phyloP scores from a whole-genome alignment of 2,113 vertebrate genomes.

The Gambusia affinis region DNA sequence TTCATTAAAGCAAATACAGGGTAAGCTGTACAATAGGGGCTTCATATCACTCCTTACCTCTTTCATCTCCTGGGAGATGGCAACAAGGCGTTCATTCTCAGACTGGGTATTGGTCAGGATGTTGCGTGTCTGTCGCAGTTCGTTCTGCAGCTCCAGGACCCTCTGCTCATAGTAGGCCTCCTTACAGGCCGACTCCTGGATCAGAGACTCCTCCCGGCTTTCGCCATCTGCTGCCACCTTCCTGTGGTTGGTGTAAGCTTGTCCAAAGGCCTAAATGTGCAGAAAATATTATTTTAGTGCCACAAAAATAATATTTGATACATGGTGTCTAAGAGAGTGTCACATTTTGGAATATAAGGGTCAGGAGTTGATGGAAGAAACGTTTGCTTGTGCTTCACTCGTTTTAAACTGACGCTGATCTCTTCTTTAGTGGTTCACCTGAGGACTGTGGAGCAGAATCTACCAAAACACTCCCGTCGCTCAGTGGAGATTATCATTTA shows the following conservation, averaged over 20 bases:
- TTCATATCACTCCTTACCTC: conserved; percentile 82
- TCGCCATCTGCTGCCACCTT: conserved; percentile 97
- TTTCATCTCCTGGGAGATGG: conserved; percentile 89
- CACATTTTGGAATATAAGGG: not conserved
- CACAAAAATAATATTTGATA: no score
- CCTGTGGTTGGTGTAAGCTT: conserved; percentile 95
- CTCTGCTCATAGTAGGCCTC: conserved; percentile 97
- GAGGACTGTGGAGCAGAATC: conserved; percentile 23
- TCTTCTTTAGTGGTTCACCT: conserved; percentile 27
- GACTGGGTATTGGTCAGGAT: conserved; percentile 91
- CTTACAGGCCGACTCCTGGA: conserved; percentile 96
- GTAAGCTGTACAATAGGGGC: not conserved
- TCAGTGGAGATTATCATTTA: conserved; percentile 55
- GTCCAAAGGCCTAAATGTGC: conserved; percentile 90
- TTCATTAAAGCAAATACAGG: not conserved
- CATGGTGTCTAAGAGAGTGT: not conserved
- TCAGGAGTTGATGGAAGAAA: not conserved
- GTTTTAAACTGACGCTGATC: conserved; percentile 34
- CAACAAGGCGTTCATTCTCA: conserved; percentile 91
- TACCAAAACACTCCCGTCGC: conserved; percentile 28
- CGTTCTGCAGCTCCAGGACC: conserved; percentile 93
- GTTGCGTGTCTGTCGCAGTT: conserved; percentile 90
- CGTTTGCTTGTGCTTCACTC: conserved; percentile 11
- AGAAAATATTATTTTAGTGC: not conserved
- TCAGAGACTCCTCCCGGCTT: conserved; percentile 95